A percentile compares a stretch with the other conserved stretches of the same genome.
Conservation (phyloP, 2,113 vertebrate genomes). For the Abramis brama region DNA sequence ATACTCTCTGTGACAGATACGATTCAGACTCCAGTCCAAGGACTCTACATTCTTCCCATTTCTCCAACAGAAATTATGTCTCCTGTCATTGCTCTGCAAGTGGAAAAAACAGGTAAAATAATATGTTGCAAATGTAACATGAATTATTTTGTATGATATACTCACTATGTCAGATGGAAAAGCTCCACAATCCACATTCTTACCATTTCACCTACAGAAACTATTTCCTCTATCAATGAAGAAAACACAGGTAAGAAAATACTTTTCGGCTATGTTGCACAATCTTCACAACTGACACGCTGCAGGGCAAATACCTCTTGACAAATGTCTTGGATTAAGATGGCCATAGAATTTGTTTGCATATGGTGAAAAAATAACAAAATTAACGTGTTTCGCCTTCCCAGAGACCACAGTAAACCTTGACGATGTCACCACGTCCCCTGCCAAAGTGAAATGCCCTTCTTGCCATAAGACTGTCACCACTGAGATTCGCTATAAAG, state of each 20-base stretch:
- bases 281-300: not conserved
- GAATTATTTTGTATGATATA: not conserved
- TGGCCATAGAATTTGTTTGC: not conserved
- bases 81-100: not conserved
- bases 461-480: slow-evolving; percentile 59
- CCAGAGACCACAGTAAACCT: not conserved
- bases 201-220: not conserved
- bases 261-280: too few relatives aligned
- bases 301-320: not conserved
- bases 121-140: not conserved
- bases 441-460: slow-evolving; percentile 60
- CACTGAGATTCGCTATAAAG: slow-evolving; percentile 55
- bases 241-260: slow-evolving; percentile 5
- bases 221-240: not conserved
- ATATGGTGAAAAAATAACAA: not conserved
- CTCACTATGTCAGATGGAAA: not conserved
- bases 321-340: not conserved
- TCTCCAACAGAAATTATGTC: not conserved
- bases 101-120: slow-evolving; percentile 7
- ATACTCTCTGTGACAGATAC: not conserved
- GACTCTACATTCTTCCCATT: slow-evolving; percentile 13
- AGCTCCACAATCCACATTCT: not conserved
- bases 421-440: slow-evolving; percentile 9
- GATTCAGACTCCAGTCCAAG: not conserved
- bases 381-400: not conserved